These are phyloP conservation scores for Dendrocincla fuliginosa DNA, from an alignment of 2,797 vertebrate species.

Conservation along the genomic window DNA sequence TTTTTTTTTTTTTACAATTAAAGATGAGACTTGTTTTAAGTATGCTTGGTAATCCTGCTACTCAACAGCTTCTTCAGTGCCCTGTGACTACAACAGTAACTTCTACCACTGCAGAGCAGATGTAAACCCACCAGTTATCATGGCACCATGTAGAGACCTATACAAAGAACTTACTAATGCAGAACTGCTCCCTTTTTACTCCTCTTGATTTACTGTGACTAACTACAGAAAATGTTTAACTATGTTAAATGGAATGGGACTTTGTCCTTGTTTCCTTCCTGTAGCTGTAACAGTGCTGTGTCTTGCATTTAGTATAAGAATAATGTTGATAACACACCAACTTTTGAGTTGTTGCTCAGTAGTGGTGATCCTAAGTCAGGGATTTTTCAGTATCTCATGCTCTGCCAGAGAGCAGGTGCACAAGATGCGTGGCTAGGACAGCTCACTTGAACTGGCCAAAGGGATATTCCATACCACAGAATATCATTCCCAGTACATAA, in stretches of 20 bases:
- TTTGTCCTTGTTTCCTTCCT: background rate
- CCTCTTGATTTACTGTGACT: background rate
- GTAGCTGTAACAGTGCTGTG: background rate
- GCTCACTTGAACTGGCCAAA: background rate
- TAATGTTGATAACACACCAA: background rate
- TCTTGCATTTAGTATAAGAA: background rate
- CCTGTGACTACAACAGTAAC: background rate
- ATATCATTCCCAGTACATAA: background rate
- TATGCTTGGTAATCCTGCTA: background rate
- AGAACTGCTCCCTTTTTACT: background rate
- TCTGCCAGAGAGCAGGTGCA: background rate
- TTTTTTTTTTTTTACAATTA: background rate
- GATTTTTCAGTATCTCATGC: background rate
- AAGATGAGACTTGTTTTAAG: background rate
- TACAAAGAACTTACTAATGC: background rate
- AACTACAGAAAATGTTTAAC: background rate
- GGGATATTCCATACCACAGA: background rate
- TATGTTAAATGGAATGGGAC: background rate
- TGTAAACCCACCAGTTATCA: background rate
- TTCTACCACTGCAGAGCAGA: background rate
- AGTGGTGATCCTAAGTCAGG: background rate
- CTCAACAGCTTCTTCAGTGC: background rate
- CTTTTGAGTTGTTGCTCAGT: background rate
- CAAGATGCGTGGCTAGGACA: background rate
- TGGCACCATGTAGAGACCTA: background rate